Evolutionary conservation across 2,113 vertebrate genomes (phyloP).

Genomic region (Emydura subglobosa): DNA sequence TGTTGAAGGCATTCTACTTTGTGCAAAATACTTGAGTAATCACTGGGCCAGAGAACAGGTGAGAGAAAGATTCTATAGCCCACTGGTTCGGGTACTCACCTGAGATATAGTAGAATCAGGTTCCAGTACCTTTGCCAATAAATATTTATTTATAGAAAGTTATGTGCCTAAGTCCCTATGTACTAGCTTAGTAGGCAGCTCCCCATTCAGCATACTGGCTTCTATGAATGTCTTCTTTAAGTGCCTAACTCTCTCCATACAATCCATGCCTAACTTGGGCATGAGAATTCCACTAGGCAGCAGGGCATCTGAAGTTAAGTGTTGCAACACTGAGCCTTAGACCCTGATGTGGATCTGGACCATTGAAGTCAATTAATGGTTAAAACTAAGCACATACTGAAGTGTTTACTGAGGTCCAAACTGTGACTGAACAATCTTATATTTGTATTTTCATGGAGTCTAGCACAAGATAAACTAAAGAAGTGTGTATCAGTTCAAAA

Average conservation of each 20-base stretch:
- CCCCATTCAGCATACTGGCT: no score
- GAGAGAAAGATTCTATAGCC: no score
- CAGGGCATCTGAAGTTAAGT: neutral
- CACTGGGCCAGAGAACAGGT: no score
- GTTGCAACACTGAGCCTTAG: neutral
- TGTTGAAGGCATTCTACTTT: no score
- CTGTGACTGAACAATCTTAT: neutral
- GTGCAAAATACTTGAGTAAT: no score
- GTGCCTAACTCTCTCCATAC: neutral
- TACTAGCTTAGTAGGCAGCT: no score
- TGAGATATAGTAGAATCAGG: no score
- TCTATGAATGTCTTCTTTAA: no score
- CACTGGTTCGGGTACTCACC: no score
- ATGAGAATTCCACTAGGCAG: neutral
- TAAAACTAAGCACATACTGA: neutral
- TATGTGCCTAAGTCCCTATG: no score
- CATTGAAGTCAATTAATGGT: neutral
- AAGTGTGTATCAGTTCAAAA: neutral
- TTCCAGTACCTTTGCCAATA: no score
- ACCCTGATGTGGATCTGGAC: neutral
- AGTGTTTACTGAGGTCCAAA: neutral
- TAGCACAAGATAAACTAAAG: neutral
- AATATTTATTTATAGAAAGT: no score
- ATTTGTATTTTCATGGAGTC: rapidly evolving
- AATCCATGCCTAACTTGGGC: neutral